Evolutionary conservation across 2,113 vertebrate genomes (phyloP).

Genomic region (Paracyprichromis sp.): DNA sequence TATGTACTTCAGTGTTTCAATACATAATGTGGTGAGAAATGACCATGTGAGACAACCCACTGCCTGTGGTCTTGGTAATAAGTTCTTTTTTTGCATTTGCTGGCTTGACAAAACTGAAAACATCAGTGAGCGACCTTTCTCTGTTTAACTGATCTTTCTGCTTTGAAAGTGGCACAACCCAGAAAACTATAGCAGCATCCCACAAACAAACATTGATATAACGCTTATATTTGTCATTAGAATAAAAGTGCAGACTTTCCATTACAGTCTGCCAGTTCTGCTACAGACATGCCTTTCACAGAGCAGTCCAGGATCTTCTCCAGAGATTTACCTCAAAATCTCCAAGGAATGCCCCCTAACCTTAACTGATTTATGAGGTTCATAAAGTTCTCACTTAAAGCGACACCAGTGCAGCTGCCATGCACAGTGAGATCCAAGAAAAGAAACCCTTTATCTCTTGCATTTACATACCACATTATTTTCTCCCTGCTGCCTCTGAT

Average conservation of each 20-base stretch:
- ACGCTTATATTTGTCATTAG: background rate
- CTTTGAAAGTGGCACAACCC: background rate
- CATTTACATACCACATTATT: background rate
- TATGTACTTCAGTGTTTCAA: background rate
- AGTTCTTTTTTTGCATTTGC: background rate
- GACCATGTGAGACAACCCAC: background rate
- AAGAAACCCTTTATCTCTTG: background rate
- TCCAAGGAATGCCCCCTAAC: background rate
- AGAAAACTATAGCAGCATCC: background rate
- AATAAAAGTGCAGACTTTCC: background rate
- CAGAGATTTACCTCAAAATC: background rate
- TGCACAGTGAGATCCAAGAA: background rate
- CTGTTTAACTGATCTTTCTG: background rate
- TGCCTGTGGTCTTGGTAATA: background rate
- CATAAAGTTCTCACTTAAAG: background rate
- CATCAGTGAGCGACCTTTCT: background rate
- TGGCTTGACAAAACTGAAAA: background rate
- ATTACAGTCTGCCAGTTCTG: background rate
- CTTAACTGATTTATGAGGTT: background rate
- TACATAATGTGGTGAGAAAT: background rate
- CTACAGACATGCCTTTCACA: background rate
- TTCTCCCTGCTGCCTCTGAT: background rate
- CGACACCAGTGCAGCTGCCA: background rate
- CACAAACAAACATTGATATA: background rate
- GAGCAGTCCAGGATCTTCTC: background rate